These are phyloP conservation scores for Heteromyza rotundicornis DNA, from an alignment of 2,888 invertebrate species.

Conservation along the genomic window DNA sequence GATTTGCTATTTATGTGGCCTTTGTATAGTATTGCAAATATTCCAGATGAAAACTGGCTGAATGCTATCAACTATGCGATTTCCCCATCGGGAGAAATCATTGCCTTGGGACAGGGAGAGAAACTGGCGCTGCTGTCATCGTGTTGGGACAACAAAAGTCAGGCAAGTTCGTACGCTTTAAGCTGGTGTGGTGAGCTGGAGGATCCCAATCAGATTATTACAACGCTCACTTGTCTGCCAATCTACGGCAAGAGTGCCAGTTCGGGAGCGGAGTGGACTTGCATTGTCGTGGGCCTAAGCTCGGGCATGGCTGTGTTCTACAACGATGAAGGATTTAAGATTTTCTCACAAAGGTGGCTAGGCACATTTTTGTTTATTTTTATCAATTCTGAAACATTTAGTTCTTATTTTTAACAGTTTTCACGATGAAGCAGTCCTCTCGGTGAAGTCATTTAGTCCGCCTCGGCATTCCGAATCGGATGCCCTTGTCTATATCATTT, in stretches of 20 bases:
- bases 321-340: constrained; percentile 82
- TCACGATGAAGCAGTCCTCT: constrained; percentile 80
- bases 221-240: constrained; percentile 64
- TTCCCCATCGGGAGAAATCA: constrained; percentile 76
- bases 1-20: not conserved
- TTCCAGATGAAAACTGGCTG: constrained; percentile 69
- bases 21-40: not conserved
- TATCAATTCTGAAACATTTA: not conserved
- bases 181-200: constrained; percentile 67
- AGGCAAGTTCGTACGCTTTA: constrained; percentile 64
- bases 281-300: constrained; percentile 83
- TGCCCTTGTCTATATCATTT: constrained; percentile 58
- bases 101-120: constrained; percentile 72
- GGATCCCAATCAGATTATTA: constrained; percentile 64
- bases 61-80: constrained; percentile 72
- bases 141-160: constrained; percentile 66
- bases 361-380: not conserved
- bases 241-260: constrained; percentile 62
- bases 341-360: constrained; percentile 75
- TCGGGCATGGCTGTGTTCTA: constrained; percentile 87
- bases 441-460: constrained; percentile 77
- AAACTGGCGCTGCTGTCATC: constrained; percentile 72
- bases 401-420: constrained; percentile 59
- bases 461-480: constrained; percentile 50
- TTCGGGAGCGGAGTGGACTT: constrained; percentile 88